Conservation (phyloP, 2,113 vertebrate genomes). For the Notothenia coriiceps region DNA sequence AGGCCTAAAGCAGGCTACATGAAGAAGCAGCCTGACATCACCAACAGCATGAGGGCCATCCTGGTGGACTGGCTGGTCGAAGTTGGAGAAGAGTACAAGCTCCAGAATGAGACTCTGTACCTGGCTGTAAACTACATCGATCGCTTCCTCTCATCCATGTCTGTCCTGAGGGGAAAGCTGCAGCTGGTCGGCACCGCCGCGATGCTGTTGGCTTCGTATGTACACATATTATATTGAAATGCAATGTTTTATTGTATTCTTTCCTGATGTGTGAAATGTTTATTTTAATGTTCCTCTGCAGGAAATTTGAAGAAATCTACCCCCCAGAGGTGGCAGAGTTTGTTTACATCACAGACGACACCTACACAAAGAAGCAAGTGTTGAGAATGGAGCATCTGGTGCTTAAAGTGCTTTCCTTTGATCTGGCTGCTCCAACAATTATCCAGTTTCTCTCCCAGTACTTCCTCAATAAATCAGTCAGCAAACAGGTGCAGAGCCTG, state of each 20-base stretch:
- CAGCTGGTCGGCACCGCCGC: slow-evolving; percentile 98
- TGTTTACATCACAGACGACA: slow-evolving; percentile 99
- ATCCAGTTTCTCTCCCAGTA: slow-evolving; percentile 97
- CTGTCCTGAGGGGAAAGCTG: slow-evolving; percentile 95
- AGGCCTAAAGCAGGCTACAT: slow-evolving; percentile 95
- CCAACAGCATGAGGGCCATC: slow-evolving; percentile 96
- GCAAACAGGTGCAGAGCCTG: slow-evolving; percentile 89
- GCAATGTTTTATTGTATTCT: background rate
- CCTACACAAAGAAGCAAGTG: slow-evolving; percentile 98
- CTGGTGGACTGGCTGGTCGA: slow-evolving; percentile 99
- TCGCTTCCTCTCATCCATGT: slow-evolving; percentile 98
- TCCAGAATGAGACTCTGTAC: slow-evolving; percentile 96
- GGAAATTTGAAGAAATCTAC: slow-evolving; percentile 99
- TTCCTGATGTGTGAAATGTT: rapidly evolving
- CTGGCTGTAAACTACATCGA: slow-evolving; percentile 99
- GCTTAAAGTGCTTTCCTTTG: slow-evolving; percentile 96
- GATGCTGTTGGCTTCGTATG: slow-evolving; percentile 98
- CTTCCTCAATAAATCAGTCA: slow-evolving; percentile 86
- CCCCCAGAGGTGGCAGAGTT: slow-evolving; percentile 98
- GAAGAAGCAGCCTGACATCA: slow-evolving; percentile 98
- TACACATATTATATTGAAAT: slow-evolving; percentile 27
- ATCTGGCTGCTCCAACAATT: slow-evolving; percentile 95
- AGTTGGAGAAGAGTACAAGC: slow-evolving; percentile 97
- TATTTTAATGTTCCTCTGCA: slow-evolving; percentile 57
- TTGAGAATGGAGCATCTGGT: slow-evolving; percentile 98